phyloP scores from a whole-genome alignment of 2,113 vertebrate species.

The Struthio camelus region DNA sequence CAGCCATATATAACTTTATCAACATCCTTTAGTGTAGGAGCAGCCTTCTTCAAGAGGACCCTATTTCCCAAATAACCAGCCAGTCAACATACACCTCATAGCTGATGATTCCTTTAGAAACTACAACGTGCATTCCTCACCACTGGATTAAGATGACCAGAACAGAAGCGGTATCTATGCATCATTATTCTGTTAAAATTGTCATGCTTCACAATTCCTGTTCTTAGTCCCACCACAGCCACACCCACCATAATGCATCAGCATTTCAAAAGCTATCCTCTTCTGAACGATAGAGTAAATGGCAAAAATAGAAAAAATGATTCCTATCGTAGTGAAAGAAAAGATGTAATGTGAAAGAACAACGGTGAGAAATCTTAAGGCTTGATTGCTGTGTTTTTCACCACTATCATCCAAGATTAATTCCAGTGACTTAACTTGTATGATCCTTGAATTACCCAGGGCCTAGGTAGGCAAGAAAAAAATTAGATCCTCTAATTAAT shows the following conservation, averaged over 20 bases:
- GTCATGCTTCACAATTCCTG: neutral
- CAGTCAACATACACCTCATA: neutral
- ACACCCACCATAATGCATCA: neutral
- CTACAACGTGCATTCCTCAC: neutral
- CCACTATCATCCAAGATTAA: neutral
- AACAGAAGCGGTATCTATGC: neutral
- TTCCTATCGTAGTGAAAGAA: neutral
- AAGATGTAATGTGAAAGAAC: constrained; percentile 23
- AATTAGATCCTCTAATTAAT: neutral
- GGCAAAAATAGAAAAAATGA: constrained; percentile 21
- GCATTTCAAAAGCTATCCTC: constrained; percentile 24
- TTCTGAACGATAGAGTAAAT: constrained; percentile 24
- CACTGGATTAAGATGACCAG: neutral
- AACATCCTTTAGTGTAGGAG: neutral
- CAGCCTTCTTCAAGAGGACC: neutral
- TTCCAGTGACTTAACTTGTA: constrained; percentile 3
- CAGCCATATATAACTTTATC: neutral
- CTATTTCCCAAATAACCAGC: neutral
- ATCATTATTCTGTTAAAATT: constrained; percentile 25
- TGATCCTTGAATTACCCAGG: neutral
- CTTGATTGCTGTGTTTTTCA: constrained; percentile 28
- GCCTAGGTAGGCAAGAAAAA: neutral
- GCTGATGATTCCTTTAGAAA: neutral
- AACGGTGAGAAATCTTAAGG: neutral
- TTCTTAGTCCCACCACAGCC: constrained; percentile 18